Conservation (phyloP, 2,888 invertebrate species). For the Chironomus riparius region DNA sequence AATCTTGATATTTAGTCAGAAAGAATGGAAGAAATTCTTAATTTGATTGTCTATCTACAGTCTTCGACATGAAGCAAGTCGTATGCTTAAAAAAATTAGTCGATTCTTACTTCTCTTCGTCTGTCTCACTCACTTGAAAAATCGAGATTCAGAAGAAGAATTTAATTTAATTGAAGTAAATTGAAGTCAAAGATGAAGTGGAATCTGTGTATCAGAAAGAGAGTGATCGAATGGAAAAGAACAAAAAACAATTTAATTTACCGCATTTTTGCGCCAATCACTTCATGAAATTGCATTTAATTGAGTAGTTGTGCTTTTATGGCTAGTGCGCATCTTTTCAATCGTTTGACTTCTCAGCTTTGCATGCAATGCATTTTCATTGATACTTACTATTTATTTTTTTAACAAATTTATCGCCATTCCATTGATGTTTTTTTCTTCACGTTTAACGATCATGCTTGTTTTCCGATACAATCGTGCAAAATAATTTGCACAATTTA, state of each 20-base stretch:
- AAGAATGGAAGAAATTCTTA: neutral
- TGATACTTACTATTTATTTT: too few species aligned
- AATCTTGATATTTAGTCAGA: conserved; percentile 5
- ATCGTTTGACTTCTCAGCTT: too few species aligned
- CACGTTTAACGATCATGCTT: too few species aligned
- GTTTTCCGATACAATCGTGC: neutral
- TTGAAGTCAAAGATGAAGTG: conserved; percentile 24
- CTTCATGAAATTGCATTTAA: neutral
- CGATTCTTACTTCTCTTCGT: neutral
- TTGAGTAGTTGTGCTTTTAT: neutral
- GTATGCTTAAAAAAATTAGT: neutral
- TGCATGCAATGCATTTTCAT: too few species aligned
- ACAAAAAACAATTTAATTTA: neutral
- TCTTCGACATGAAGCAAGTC: neutral
- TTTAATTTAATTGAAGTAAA: conserved; percentile 25
- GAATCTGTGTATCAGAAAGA: neutral
- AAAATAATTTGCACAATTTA: neutral
- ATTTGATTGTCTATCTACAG: neutral
- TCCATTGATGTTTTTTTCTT: too few species aligned
- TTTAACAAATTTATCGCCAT: too few species aligned
- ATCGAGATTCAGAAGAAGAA: neutral
- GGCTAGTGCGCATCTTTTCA: too few species aligned
- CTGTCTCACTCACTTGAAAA: neutral
- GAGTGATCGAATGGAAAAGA: neutral
- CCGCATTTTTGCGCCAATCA: neutral